phyloP scores from a whole-genome alignment of 2,113 vertebrate species.

The Ranitomeya imitator region DNA sequence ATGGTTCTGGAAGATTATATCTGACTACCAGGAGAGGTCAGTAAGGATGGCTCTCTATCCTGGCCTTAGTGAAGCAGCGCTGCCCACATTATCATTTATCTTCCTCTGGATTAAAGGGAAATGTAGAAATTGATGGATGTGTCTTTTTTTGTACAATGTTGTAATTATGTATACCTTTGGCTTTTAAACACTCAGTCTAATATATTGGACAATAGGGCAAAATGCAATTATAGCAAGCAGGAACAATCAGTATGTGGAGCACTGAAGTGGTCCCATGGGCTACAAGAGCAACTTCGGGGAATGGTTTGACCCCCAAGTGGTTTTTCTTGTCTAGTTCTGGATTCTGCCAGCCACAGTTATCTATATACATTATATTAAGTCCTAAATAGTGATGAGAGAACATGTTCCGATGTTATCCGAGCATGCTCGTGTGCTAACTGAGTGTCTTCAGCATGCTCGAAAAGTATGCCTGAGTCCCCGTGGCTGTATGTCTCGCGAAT shows the following conservation, averaged over 20 bases:
- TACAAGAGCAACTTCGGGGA: background rate
- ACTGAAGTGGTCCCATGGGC: background rate
- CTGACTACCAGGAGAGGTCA: background rate
- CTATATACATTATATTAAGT: background rate
- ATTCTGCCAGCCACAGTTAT: background rate
- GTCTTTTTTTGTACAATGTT: background rate
- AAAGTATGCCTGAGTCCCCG: too few species aligned
- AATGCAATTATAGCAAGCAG: background rate
- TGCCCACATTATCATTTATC: background rate
- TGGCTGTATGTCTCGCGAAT: too few species aligned
- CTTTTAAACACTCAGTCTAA: background rate
- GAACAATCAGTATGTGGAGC: background rate
- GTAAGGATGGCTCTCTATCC: background rate
- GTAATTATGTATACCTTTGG: background rate
- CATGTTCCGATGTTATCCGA: too few species aligned
- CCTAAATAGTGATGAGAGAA: too few species aligned
- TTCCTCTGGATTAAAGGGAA: background rate
- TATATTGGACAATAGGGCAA: background rate
- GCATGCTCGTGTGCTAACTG: too few species aligned
- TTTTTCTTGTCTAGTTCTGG: background rate
- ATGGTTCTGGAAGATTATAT: background rate
- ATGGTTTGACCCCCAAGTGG: background rate
- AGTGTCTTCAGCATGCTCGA: too few species aligned
- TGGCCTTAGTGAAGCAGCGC: too few species aligned
- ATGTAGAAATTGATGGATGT: background rate